Evolutionary conservation across 2,888 invertebrate genomes (phyloP), one percentile per base, ranked within the genome.

Genomic region (Drepanosiphum platanoidis): DNA sequence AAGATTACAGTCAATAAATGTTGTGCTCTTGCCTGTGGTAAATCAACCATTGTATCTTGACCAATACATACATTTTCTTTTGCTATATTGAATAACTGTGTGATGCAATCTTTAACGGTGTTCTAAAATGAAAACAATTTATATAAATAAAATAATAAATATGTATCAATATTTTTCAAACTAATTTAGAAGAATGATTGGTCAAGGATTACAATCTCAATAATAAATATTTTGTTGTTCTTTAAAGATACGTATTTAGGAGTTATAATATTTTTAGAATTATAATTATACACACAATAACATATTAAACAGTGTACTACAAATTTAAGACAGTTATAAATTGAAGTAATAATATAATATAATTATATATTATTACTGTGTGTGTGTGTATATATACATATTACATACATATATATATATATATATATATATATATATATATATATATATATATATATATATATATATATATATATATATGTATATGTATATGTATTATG

Each of bases 21-120:
- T 75, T 93, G 90, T 68, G 92, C 92, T 88, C 92, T 92, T 0
- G 92, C 92, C 88, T 92, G 92, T 0, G 93, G 92, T 68, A 93
- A 88, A 88, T 94, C 93, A 68, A 84, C 68, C 27, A 84, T 39
- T 36, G 52, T 70, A 30, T 84, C 52, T 30, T 22, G 52, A 86
- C 90, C 90, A 87, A 90, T 90, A 79, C 89, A 89, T 32, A 88
- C 87, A 77, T 66, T 77, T 18, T 58, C 58, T 68, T 84, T 84
- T 22, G 77, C 84, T 58, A 84, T 84, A 84, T 84, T 84, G 64
- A 70, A 84, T 39, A 84, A 84, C 58, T 84, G 77, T 39, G 68
- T 68, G 39, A 84, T 32, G 39, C 84, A 84, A 77, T 77, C 34
- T 39, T 36, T 30, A 30, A 84, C 52, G 34, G 75, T 58, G 34